Base-by-base conservation (phyloP, 30 jellyfish, hydroid and myxozoan genomes). In the Aurelia aurita region DNA sequence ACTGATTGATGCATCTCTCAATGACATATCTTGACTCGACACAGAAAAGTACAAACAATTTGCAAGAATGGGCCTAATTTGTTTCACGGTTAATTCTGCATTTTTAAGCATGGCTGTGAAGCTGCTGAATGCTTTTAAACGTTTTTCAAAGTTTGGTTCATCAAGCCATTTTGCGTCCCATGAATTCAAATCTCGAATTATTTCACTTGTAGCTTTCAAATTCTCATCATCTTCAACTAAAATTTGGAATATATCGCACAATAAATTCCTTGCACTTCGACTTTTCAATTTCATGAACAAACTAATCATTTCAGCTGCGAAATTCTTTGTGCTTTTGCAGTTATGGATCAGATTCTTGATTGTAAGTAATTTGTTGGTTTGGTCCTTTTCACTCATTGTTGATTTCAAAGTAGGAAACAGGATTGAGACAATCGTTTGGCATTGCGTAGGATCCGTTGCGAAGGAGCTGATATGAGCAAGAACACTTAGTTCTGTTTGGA, bases 141-240 rank as follows among this genome's bases (percentile, higher is more conserved):
- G 79, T 19, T 80, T 34, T 26, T 92, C 98, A 55, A 54, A 92
- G 58, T 92, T 91, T 9, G 98, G 97, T 53, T 92, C 98, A 7
- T 92, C 98, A 27, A 92, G 80, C 18, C 89, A 70, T 71, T 87
- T 92, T 14, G 64, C 57, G 69, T 92, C 96, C 98, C 98, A 92
- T 19, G 97, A 39, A 75, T 92, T 92, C 81, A 92, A 53, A 28
- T 87, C 97, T 3, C 22, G 35, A 46, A 87, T 62, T 29, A 87
- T 43, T 5, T 49, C 71, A 6, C 68, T 32, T 9, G 88, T 44
- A 18, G 19, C 32, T 5, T 34, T 16, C 8, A 77, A 19, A 1
- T 21, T 85, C 9, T 31, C 70, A 20, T 25, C 77, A 19, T 32
- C 63, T 16, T 49, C 69, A 14, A 80, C 49, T 64, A 92, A 7